Conservation (phyloP, 2,113 vertebrate species). For the Pongo abelii region DNA sequence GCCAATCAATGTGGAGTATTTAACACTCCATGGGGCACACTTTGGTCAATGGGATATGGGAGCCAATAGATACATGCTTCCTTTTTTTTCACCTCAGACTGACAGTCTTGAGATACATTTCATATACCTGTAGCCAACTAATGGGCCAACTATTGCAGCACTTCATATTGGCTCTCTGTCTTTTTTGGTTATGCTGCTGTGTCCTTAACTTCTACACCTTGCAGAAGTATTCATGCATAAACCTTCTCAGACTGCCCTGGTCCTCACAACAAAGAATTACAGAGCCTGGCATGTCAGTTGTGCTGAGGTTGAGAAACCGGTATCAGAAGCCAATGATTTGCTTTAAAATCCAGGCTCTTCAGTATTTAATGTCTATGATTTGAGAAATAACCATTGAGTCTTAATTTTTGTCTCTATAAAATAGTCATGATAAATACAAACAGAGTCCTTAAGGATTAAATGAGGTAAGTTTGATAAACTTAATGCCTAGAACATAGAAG, state of each 20-base stretch:
- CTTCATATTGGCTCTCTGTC: background rate
- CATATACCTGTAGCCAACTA: background rate
- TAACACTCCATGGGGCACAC: background rate
- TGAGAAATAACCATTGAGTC: background rate
- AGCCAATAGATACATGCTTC: background rate
- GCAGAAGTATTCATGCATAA: background rate
- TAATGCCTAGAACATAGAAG: background rate
- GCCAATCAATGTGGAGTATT: background rate
- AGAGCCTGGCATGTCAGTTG: background rate
- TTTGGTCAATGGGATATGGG: background rate
- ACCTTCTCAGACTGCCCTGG: background rate
- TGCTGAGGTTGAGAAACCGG: background rate
- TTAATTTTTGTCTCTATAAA: constrained; percentile 19
- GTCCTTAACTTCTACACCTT: background rate
- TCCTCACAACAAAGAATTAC: background rate
- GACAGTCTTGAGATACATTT: constrained; percentile 14
- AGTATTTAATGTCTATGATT: background rate
- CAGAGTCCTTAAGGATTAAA: background rate
- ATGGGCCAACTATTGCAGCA: background rate
- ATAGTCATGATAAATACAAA: background rate
- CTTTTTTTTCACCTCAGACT: background rate
- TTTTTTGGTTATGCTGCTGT: background rate
- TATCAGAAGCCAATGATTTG: background rate
- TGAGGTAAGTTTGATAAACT: background rate
- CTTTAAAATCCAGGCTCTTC: background rate